phyloP scores from a whole-genome alignment of 2,797 vertebrate genomes.

The Heteromormyrus szaboi region DNA sequence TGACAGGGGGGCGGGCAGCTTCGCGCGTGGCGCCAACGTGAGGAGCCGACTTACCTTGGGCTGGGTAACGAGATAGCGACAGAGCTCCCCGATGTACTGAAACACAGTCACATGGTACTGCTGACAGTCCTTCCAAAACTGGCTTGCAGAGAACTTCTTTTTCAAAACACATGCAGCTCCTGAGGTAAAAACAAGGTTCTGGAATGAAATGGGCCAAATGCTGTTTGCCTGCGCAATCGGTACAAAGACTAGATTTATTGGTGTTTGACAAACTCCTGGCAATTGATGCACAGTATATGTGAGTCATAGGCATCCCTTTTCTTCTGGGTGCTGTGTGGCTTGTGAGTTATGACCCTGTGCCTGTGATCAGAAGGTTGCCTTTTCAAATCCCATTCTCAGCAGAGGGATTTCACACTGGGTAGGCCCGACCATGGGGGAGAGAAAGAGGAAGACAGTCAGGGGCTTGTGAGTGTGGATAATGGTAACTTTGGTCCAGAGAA shows the following conservation, averaged over 20 bases:
- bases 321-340: not conserved
- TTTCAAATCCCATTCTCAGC: not conserved
- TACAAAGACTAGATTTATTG: not conserved
- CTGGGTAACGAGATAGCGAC: slow-evolving; percentile 80
- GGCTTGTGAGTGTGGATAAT: not conserved
- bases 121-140: slow-evolving; percentile 83
- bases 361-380: not conserved
- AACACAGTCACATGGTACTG: slow-evolving; percentile 72
- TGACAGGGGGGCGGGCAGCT: not conserved
- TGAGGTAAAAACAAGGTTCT: slow-evolving; percentile 29
- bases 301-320: not conserved
- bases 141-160: slow-evolving; percentile 78
- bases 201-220: not conserved
- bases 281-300: too few relatives aligned
- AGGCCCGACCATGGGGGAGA: not conserved
- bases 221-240: too few relatives aligned
- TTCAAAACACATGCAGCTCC: slow-evolving; percentile 82
- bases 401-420: not conserved
- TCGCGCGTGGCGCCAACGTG: too few relatives aligned
- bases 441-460: not conserved
- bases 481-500: not conserved
- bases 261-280: not conserved
- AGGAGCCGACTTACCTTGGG: slow-evolving; percentile 53
- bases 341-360: not conserved
- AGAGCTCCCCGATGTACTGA: slow-evolving; percentile 87